A percentile compares a stretch with the other conserved stretches of the same genome.
phyloP scores from a whole-genome alignment of 2,888 invertebrate genomes.

The Thymelicus acteon region DNA sequence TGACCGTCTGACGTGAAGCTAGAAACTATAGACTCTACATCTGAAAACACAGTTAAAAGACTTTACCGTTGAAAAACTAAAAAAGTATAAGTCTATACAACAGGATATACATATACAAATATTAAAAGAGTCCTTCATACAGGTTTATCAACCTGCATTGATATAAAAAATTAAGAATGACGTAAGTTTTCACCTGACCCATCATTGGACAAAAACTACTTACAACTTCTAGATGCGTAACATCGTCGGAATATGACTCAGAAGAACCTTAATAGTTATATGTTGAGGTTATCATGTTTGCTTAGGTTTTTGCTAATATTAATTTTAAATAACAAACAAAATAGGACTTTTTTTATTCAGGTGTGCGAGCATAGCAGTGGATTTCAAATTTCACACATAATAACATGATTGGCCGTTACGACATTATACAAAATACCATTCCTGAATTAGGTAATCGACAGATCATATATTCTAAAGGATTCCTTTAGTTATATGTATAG shows the following conservation, averaged over 20 bases:
- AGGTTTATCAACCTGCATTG: too few species aligned
- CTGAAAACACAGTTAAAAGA: background rate
- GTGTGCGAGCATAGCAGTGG: background rate
- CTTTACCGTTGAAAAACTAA: background rate
- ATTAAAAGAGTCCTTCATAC: too few species aligned
- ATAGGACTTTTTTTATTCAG: background rate
- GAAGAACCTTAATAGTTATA: background rate
- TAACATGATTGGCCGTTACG: background rate
- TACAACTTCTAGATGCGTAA: background rate
- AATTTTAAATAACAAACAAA: background rate
- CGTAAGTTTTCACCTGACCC: background rate
- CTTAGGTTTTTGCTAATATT: background rate
- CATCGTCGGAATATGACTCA: background rate
- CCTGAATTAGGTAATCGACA: slow-evolving; percentile 6
- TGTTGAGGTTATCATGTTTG: background rate
- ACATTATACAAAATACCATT: background rate
- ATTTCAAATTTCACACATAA: background rate
- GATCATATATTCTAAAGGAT: background rate
- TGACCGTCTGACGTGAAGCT: too few species aligned
- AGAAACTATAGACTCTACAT: too few species aligned
- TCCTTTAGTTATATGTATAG: too few species aligned
- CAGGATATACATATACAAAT: too few species aligned
- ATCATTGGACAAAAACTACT: background rate
- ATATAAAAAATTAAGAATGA: background rate
- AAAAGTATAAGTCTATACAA: too few species aligned